Base-by-base conservation (phyloP, 2,113 vertebrate species). In the Cryptomyrus ogoouensis region DNA sequence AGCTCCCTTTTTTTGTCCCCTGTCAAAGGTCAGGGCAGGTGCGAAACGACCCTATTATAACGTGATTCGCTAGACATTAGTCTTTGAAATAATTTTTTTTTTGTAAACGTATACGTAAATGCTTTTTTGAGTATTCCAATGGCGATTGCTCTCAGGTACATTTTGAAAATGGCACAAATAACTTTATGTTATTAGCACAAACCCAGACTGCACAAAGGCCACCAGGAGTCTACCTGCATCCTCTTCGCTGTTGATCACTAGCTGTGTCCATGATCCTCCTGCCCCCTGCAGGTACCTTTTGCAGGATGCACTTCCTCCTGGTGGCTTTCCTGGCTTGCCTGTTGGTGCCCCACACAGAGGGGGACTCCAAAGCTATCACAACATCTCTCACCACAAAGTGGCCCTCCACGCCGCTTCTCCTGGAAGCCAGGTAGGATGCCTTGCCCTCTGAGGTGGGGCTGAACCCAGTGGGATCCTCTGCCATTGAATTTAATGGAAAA, bases 301-400 rank as follows among this genome's bases (percentile, higher is more conserved):
- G 1, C 91, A 98, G 94, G 92, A 98, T 98, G 98, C 95, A 94
- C 94, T 91, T 95, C 92, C 85, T 96, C 1, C 35, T 42, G 27
- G 92, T 92, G 91, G 91, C 46, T 97, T 85, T 96, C 93, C 94
- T 95, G 88, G 92, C 95, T 19, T 95, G 97, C 93, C 92, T 97
- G 90, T 95, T 95, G 84, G 92, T 90, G 21, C 95, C 94, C 3
- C 93, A 94, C 90, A 96, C 92, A 27, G 94, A 92, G 88, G 97
- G 96, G 12, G 97, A 97, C 94, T 99, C 98, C 42, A 99, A 99
- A 94, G 98, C 97, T 17, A 95, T 99, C 89, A 99, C 98, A 88
- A 99, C 98, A 44, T 98, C 97, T 50, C 96, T 99, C 4, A 97
- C 96, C 9, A 96, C 98, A 15, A 99, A 99, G 94, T 99, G 98